Conservation (phyloP, 2,888 invertebrate genomes). For the Steinernema hermaphroditum region DNA sequence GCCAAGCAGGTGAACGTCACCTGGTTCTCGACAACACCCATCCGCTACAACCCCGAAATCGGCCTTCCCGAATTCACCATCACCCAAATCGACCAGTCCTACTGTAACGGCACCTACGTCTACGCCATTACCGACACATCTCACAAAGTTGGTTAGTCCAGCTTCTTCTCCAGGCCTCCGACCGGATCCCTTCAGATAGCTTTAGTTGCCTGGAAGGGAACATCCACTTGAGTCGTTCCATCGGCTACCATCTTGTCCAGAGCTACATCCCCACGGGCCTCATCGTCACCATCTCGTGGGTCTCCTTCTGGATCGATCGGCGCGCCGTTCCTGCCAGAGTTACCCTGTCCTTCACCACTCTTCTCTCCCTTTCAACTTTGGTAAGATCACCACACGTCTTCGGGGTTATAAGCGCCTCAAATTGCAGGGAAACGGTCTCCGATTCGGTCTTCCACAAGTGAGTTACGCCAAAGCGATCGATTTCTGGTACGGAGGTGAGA, state of each 20-base stretch:
- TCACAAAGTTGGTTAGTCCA: conserved; percentile 49
- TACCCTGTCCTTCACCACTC: conserved; percentile 63
- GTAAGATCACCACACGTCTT: too few relatives aligned
- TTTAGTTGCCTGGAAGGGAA: conserved; percentile 61
- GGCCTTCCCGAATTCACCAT: conserved; percentile 59
- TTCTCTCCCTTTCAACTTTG: conserved; percentile 62
- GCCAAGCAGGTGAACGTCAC: conserved; percentile 63
- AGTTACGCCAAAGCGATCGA: conserved; percentile 61
- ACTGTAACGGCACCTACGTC: conserved; percentile 54
- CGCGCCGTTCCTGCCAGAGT: conserved; percentile 64
- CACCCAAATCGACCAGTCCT: conserved; percentile 34
- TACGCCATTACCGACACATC: conserved; percentile 59
- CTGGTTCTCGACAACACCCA: conserved; percentile 60
- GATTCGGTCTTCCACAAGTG: conserved; percentile 62
- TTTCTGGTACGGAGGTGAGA: conserved; percentile 64
- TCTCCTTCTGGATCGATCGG: conserved; percentile 60
- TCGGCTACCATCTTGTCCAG: conserved; percentile 65
- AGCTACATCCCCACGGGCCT: conserved; percentile 52
- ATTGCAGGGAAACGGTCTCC: conserved; percentile 58
- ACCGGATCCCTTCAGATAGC: conserved; percentile 45
- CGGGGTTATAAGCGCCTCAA: not conserved
- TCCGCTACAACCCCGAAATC: conserved; percentile 62
- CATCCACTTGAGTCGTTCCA: conserved; percentile 59
- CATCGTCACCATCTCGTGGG: conserved; percentile 57
- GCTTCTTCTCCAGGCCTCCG: not conserved